These are phyloP conservation scores for Sitophilus oryzae DNA, from an alignment of 1,140 invertebrate species.

Conservation along the genomic window DNA sequence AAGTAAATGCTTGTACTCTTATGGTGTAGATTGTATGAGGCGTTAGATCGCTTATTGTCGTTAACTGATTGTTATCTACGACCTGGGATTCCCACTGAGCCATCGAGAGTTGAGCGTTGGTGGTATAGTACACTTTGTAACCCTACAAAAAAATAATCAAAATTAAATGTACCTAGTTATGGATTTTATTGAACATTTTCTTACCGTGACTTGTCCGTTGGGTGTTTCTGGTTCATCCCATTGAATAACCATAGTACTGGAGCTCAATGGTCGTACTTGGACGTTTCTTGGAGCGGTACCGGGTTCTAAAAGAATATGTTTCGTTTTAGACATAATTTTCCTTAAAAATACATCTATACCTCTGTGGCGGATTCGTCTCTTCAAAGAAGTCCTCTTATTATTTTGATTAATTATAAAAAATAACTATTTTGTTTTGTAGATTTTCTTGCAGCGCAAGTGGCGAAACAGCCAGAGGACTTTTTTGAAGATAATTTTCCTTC, in stretches of 20 bases:
- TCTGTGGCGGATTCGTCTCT: no score
- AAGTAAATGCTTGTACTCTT: slow-evolving; percentile 84
- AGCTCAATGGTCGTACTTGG: slow-evolving; percentile 85
- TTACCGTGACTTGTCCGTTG: slow-evolving; percentile 92
- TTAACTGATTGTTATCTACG: slow-evolving; percentile 88
- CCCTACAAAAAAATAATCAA: slow-evolving; percentile 65
- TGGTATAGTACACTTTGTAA: slow-evolving; percentile 96
- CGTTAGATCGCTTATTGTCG: slow-evolving; percentile 85
- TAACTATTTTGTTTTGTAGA: no score
- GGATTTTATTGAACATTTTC: not conserved
- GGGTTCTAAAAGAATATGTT: slow-evolving; percentile 61
- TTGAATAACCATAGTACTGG: slow-evolving; percentile 91
- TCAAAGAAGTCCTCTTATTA: no score
- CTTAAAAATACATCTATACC: not conserved
- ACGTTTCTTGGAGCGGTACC: slow-evolving; percentile 91
- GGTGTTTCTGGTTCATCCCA: slow-evolving; percentile 96
- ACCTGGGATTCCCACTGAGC: slow-evolving; percentile 87
- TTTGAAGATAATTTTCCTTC: no score
- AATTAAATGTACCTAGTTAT: not conserved
- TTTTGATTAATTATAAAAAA: no score
- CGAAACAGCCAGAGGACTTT: no score
- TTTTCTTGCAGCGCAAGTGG: no score
- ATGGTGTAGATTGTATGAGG: slow-evolving; percentile 89
- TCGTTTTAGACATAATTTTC: not conserved
- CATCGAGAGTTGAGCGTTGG: slow-evolving; percentile 76